Evolutionary conservation across 53 echinoderm and acorn worm species (phyloP).

Genomic region (Mesocentrotus franciscanus): DNA sequence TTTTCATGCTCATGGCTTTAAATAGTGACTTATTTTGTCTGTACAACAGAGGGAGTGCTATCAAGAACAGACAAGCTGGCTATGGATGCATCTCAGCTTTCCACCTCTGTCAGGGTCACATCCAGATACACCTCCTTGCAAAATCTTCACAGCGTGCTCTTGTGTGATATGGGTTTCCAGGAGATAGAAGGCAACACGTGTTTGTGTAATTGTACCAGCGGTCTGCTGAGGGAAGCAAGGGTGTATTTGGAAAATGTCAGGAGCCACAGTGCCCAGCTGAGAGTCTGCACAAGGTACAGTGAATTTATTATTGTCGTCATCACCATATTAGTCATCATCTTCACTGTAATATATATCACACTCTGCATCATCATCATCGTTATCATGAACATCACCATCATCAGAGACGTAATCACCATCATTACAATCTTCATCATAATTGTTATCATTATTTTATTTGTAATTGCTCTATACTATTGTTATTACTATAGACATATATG

Average conservation of each 20-base stretch:
- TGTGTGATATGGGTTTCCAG: neutral
- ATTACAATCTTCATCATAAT: neutral
- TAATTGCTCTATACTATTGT: too few relatives aligned
- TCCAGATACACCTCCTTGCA: slow-evolving; percentile 8
- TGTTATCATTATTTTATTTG: too few relatives aligned
- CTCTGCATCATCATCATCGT: neutral
- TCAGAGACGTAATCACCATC: neutral
- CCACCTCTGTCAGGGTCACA: neutral
- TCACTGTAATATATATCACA: neutral
- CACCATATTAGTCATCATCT: neutral
- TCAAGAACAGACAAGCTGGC: slow-evolving; percentile 29
- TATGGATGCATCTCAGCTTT: slow-evolving; percentile 14
- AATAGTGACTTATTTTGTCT: neutral
- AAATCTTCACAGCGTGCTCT: neutral
- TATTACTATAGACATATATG: too few relatives aligned
- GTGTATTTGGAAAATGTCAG: slow-evolving; percentile 1
- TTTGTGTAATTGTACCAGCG: neutral
- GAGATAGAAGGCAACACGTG: neutral
- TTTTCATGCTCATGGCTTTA: neutral
- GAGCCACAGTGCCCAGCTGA: slow-evolving; percentile 30
- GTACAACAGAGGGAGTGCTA: slow-evolving; percentile 7
- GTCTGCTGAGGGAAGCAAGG: neutral
- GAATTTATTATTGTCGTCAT: neutral
- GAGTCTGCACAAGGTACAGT: neutral
- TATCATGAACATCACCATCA: neutral